Evolutionary conservation across 2,797 vertebrate species (phyloP), one percentile per base, ranked within the genome.

Genomic region (Rhinophrynus dorsalis): DNA sequence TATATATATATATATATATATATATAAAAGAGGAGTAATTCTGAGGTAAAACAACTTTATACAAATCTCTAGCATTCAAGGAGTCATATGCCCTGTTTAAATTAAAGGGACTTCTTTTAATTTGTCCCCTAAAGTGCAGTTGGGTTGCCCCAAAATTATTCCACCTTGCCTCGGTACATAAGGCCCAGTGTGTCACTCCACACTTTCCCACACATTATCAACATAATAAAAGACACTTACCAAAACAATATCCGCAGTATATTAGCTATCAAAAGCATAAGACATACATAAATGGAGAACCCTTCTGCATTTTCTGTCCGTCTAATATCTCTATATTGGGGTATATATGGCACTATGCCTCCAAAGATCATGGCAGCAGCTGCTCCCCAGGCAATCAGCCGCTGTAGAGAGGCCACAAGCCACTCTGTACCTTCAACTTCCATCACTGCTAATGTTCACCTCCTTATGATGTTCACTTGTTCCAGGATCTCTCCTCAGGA

Each of bases 211-310:
- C n/a, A n/a, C n/a, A n/a, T n/a, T n/a, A n/a, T n/a, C n/a, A n/a
- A n/a, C n/a, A n/a, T n/a, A n/a, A n/a, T n/a, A n/a, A n/a, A n/a
- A n/a, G n/a, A 3, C 9, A 56, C 83, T 86, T 61, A 98, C 97
- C 96, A 96, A 63, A 99, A 99, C 0, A 98, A 92, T 40, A 99
- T 97, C 70, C 96, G 82, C 29, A 99, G 75, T 62, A 99, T 97
- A 75, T 98, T 99, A 0, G 97, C 97, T 58, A 98, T 90, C 73
- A 99, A 86, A 2, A 99, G 77, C 56, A 99, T 94, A 55, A 99
- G 82, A 62, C 97, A 99, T 71, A 98, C 97, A 27, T 99, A 95
- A 38, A 90, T 91, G 73, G 97, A 99, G 83, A 99, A 99, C 1
- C 97, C 97, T 63, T 98, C 96, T 0, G 95, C 94, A 2, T 96